Percentiles rank a stretch among this genome's conserved stretches.
Conservation (phyloP, 2,888 invertebrate genomes). For the Melieria picta region DNA sequence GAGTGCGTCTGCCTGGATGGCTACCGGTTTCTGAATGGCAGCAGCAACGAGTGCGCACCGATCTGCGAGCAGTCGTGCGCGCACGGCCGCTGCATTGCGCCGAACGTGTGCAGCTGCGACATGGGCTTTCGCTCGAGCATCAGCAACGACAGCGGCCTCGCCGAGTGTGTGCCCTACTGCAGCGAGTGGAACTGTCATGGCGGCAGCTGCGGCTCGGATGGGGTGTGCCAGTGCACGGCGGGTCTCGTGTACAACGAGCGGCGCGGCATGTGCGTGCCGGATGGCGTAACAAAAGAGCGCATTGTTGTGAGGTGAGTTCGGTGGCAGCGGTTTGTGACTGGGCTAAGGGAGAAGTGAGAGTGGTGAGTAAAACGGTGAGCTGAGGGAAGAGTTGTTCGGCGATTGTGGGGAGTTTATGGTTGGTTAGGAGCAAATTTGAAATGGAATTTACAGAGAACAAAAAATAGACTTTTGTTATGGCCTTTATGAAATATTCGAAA, state of each 20-base stretch:
- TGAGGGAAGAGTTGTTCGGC: too few species aligned
- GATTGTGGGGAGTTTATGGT: too few species aligned
- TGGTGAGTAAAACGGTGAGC: too few species aligned
- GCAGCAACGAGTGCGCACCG: constrained; percentile 58
- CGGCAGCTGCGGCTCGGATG: constrained; percentile 43
- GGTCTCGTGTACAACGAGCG: constrained; percentile 43
- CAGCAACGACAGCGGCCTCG: constrained; percentile 38
- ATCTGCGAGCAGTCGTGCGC: constrained; percentile 55
- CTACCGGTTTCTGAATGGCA: constrained; percentile 55
- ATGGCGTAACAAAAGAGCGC: constrained; percentile 23
- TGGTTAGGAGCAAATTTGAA: too few species aligned
- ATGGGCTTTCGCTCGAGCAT: constrained; percentile 58
- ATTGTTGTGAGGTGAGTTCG: constrained; percentile 44
- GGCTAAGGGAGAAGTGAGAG: too few species aligned
- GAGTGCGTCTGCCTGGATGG: constrained; percentile 68
- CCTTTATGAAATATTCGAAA: neutral
- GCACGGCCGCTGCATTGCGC: constrained; percentile 57
- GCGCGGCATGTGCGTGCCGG: constrained; percentile 44
- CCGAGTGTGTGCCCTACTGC: constrained; percentile 47
- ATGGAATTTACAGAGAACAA: too few species aligned
- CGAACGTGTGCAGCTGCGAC: constrained; percentile 69
- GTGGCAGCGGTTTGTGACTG: neutral
- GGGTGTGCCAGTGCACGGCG: constrained; percentile 45
- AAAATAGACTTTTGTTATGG: neutral
- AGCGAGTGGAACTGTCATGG: constrained; percentile 49